Conservation (phyloP, 2,113 vertebrate species). For the Chaetodon auriga region DNA sequence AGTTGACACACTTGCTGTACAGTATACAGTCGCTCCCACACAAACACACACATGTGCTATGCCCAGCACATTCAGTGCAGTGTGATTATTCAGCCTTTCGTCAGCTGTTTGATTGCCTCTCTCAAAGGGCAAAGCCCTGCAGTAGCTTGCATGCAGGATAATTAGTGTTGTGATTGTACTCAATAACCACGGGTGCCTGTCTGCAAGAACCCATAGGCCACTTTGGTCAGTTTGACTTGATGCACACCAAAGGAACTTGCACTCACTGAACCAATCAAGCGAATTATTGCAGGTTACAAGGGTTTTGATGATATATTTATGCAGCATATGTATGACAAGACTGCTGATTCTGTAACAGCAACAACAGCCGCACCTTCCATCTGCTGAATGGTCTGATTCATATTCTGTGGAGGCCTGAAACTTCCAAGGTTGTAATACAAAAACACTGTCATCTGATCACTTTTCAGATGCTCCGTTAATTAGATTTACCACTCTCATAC, state of each 20-base stretch:
- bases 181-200: constrained; percentile 73
- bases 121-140: constrained; percentile 83
- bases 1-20: constrained; percentile 22
- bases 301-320: constrained; percentile 78
- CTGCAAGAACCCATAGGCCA: constrained; percentile 67
- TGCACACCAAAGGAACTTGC: constrained; percentile 65
- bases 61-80: constrained; percentile 67
- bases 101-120: constrained; percentile 84
- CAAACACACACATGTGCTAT: constrained; percentile 15
- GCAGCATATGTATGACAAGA: constrained; percentile 76
- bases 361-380: constrained; percentile 67
- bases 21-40: background rate
- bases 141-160: constrained; percentile 78
- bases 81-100: constrained; percentile 82
- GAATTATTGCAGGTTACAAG: constrained; percentile 78
- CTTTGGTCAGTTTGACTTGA: constrained; percentile 78
- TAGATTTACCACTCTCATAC: constrained; percentile 40
- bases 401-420: constrained; percentile 49
- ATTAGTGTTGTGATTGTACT: constrained; percentile 79
- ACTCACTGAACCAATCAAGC: constrained; percentile 75
- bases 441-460: constrained; percentile 51
- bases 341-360: constrained; percentile 72
- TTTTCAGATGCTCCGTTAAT: constrained; percentile 31
- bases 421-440: constrained; percentile 41
- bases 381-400: constrained; percentile 67